Percentiles rank a stretch among this genome's conserved stretches.
Evolutionary conservation across 2,888 invertebrate genomes (phyloP).

Genomic region (Drosophila putrida): DNA sequence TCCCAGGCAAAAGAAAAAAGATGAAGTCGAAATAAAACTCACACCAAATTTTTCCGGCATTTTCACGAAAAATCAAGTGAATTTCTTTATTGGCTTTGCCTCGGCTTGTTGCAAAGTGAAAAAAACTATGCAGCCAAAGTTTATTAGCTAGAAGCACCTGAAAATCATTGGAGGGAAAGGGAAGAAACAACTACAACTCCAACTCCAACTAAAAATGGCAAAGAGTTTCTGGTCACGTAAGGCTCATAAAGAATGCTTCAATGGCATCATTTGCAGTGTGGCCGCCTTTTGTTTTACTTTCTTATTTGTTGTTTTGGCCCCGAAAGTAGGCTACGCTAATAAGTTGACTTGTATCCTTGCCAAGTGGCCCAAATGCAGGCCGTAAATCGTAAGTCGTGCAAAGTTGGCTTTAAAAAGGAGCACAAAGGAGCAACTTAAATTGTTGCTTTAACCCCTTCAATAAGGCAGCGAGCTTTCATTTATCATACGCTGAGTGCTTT

Average conservation of each 20-base stretch:
- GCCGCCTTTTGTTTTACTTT: conserved; percentile 51
- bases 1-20: conserved; percentile 31
- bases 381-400: conserved; percentile 55
- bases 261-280: conserved; percentile 73
- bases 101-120: conserved; percentile 45
- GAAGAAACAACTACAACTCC: conserved; percentile 16
- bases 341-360: conserved; percentile 56
- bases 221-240: conserved; percentile 79
- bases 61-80: conserved; percentile 42
- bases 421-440: conserved; percentile 19
- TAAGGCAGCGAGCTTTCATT: conserved; percentile 53
- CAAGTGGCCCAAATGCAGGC: conserved; percentile 59
- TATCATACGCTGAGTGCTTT: conserved; percentile 61
- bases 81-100: conserved; percentile 36
- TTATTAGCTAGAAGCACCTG: conserved; percentile 58
- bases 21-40: not conserved
- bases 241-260: conserved; percentile 72
- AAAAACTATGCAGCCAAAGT: conserved; percentile 50
- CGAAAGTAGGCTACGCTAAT: conserved; percentile 71
- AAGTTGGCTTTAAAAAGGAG: conserved; percentile 48
- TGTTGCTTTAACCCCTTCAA: conserved; percentile 65
- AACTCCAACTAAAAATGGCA: conserved; percentile 49
- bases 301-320: conserved; percentile 8
- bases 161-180: conserved; percentile 17
- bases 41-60: conserved; percentile 2